Evolutionary conservation across 2,888 invertebrate genomes (phyloP), one percentile per base, ranked within the genome.

Genomic region (Sinodicranocentrus sp.): DNA sequence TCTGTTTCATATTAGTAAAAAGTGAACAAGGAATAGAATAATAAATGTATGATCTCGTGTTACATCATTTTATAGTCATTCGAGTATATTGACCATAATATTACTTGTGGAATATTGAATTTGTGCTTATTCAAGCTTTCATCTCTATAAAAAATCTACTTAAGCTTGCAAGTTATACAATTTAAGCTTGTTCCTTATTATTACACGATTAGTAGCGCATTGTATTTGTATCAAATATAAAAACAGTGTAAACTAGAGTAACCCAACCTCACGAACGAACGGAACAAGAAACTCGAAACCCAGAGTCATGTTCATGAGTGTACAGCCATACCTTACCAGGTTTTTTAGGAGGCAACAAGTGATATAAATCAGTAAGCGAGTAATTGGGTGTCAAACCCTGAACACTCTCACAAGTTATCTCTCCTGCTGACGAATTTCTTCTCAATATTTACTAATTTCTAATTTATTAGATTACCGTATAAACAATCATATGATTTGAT

Each of bases 391-490:
- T 78, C 77, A 78, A 59, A 44, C 33, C 23, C 28, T 61, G 70
- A 78, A 78, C 65, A 70, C 68, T 68, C 52, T 26, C 28, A 63
- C 21, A 48, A 48, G 15, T 25, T 52, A 10, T 70, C 61, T 28
- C 28, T 44, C 25, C 33, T 48, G 44, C 70, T 78, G 77, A 78
- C 77, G 77, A 78, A 78, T 78, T 78, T 68, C 59, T 59, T 78
- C 70, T 70, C 77, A 78, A 78, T 78, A 78, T 78, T 78, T 78
- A 78, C 77, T 78, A 78, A 78, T 78, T 68, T 77, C 52, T 68
- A 78, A 68, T 78, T 78, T 78, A 78, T 78, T 78, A 44, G 77
- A 70, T 25, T 43, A 68, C 68, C 59, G 43, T 68, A n/a, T n/a
- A 39, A 76, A 76, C 65, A 54, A 77, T 77, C 68, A 78, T 28